Conservation (phyloP, 2,797 vertebrate species). For the Tokudaia muenninki region DNA sequence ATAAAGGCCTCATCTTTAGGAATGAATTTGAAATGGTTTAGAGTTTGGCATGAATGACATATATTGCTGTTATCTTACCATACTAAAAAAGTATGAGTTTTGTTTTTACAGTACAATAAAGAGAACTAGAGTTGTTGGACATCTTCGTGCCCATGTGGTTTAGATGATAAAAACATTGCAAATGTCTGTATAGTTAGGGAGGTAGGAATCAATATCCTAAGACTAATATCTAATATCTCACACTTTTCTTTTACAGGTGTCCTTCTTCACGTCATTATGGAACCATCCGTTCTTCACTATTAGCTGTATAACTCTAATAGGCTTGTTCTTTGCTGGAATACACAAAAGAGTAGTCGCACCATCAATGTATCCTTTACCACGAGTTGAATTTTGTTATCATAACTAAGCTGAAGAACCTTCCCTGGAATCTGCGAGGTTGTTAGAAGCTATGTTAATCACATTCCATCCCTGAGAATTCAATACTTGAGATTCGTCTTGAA, state of each 20-base stretch:
- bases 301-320: conserved; percentile 98
- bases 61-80: neutral
- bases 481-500: neutral
- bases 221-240: neutral
- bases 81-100: neutral
- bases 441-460: neutral
- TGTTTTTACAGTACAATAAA: neutral
- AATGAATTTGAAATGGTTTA: conserved; percentile 35
- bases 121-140: neutral
- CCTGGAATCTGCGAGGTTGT: neutral
- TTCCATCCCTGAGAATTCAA: neutral
- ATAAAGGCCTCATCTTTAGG: neutral
- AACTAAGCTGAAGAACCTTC: neutral
- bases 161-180: neutral
- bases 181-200: neutral
- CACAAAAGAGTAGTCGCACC: conserved; percentile 99
- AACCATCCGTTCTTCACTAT: conserved; percentile 99
- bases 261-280: conserved; percentile 99
- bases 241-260: conserved; percentile 91
- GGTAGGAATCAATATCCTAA: neutral
- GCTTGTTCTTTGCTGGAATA: conserved; percentile 99
- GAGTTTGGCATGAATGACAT: neutral
- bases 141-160: neutral
- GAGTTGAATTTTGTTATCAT: conserved; percentile 35
- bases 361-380: conserved; percentile 98